Conservation (phyloP, 2,888 invertebrate species). For the Agrypnus murinus region DNA sequence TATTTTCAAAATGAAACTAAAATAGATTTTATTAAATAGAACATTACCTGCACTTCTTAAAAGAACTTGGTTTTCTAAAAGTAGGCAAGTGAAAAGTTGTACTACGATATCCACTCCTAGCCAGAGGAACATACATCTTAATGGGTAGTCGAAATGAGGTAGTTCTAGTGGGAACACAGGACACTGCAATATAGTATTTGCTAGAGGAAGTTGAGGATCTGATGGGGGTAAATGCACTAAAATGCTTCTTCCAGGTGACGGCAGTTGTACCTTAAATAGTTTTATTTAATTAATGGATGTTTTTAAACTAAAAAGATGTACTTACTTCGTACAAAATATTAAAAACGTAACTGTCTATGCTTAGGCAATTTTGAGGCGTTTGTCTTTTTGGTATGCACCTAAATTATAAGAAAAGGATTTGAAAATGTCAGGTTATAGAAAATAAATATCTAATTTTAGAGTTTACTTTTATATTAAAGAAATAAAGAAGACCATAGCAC, state of each 20-base stretch:
- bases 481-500: too few relatives aligned
- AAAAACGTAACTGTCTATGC: conserved; percentile 95
- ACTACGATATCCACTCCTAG: conserved; percentile 95
- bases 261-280: conserved; percentile 74
- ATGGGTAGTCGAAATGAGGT: conserved; percentile 94
- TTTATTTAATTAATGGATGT: too few relatives aligned
- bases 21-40: conserved; percentile 42
- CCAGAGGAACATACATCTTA: conserved; percentile 90
- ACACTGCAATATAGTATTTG: conserved; percentile 82
- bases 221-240: conserved; percentile 82
- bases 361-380: conserved; percentile 78
- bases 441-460: neutral
- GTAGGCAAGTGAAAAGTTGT: conserved; percentile 94
- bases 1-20: neutral
- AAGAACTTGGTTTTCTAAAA: conserved; percentile 97
- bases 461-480: conserved; percentile 55
- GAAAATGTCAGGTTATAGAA: neutral
- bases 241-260: conserved; percentile 91
- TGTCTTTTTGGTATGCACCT: conserved; percentile 87
- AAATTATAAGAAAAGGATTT: conserved; percentile 14
- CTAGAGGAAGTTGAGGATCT: conserved; percentile 80
- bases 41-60: conserved; percentile 93
- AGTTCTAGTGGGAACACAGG: conserved; percentile 88
- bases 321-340: conserved; percentile 94
- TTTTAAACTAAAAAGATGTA: neutral